phyloP scores from a whole-genome alignment of 2,888 invertebrate species.

The Clitarchus hookeri region DNA sequence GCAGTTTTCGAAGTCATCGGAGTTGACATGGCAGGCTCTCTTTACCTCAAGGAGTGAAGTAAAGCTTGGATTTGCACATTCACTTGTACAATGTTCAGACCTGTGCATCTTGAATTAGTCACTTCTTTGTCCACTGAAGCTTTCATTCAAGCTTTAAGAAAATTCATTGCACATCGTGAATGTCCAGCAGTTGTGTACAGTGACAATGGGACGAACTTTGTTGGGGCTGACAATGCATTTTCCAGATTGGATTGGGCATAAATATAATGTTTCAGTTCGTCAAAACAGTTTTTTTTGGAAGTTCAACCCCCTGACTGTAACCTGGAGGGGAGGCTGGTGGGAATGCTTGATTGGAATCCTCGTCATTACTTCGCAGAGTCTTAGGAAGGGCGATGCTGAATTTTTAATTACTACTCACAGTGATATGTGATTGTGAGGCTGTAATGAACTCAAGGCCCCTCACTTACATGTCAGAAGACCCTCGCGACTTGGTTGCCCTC shows the following conservation, averaged over 20 bases:
- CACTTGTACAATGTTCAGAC: conserved; percentile 52
- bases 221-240: not conserved
- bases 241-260: not conserved
- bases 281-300: not conserved
- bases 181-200: conserved; percentile 46
- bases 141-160: too few species aligned
- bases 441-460: conserved; percentile 51
- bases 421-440: conserved; percentile 49
- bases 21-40: too few species aligned
- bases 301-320: conserved; percentile 52
- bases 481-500: conserved; percentile 37
- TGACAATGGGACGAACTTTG: conserved; percentile 12
- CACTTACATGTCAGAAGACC: conserved; percentile 46
- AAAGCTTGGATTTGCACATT: conserved; percentile 50
- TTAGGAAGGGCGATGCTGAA: conserved; percentile 49
- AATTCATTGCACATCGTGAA: conserved; percentile 46
- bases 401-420: conserved; percentile 47
- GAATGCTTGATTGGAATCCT: conserved; percentile 52
- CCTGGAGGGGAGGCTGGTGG: conserved; percentile 56
- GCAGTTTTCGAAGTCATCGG: too few species aligned
- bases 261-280: not conserved
- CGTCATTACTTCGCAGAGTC: conserved; percentile 48
- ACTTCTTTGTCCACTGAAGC: not conserved
- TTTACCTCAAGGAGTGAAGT: not conserved
- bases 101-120: conserved; percentile 49